Conservation (phyloP, 2,113 vertebrate genomes). For the Corynorhinus townsendii region DNA sequence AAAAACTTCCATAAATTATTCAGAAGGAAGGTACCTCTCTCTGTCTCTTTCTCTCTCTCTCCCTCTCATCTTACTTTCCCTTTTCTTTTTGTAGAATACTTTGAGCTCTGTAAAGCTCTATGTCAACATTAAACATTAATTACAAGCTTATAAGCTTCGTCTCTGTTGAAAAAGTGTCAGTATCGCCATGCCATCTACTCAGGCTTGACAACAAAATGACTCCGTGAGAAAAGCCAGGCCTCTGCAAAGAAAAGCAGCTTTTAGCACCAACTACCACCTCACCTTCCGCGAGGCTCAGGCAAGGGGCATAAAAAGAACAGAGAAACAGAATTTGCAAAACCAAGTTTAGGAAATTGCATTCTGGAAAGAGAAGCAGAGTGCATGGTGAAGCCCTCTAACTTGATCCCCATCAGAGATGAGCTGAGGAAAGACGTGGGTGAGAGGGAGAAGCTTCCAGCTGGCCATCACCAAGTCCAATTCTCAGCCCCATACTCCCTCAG, state of each 20-base stretch:
- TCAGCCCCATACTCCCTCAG: fast-evolving
- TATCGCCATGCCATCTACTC: slow-evolving; percentile 19
- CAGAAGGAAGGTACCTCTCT: background rate
- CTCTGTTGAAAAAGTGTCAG: slow-evolving; percentile 47
- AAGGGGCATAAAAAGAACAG: background rate
- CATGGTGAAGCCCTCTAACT: background rate
- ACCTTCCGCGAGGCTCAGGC: background rate
- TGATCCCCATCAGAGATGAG: background rate
- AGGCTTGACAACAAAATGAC: slow-evolving; percentile 40
- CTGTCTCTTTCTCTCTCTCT: background rate
- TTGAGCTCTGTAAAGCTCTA: slow-evolving; percentile 55
- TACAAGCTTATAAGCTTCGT: slow-evolving; percentile 60
- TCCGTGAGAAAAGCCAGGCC: background rate
- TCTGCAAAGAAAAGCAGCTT: background rate
- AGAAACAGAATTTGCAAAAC: background rate
- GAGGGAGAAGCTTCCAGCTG: fast-evolving
- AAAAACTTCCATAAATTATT: background rate
- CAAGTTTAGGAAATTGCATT: background rate
- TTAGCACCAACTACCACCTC: background rate
- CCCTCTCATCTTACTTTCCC: background rate
- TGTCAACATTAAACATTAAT: slow-evolving; percentile 67
- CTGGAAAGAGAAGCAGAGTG: background rate
- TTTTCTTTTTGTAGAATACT: background rate
- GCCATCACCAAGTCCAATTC: background rate
- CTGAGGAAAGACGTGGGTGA: background rate